Evolutionary conservation across 2,113 vertebrate genomes (phyloP).

Genomic region (Bos javanicus): DNA sequence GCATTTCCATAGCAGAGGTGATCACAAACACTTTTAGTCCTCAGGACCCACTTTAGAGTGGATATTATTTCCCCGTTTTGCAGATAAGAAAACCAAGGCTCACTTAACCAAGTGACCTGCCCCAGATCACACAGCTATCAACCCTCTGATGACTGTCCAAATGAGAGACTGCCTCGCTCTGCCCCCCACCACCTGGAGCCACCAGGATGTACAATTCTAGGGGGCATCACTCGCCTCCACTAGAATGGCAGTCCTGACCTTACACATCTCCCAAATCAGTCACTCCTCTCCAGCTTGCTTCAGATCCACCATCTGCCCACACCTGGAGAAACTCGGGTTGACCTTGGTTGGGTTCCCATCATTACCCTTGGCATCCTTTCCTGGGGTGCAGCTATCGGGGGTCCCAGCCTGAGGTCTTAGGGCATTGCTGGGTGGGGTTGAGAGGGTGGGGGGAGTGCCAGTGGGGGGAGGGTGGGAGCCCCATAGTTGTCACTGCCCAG

Average conservation of each 20-base stretch:
- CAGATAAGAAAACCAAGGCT: neutral
- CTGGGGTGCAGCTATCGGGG: neutral
- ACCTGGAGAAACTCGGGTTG: neutral
- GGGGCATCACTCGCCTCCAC: too few relatives aligned
- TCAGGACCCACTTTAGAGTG: neutral
- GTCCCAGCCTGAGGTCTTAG: neutral
- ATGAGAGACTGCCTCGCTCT: neutral
- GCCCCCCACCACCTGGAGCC: neutral
- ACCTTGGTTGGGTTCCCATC: neutral
- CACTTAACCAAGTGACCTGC: neutral
- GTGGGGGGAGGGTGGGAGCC: neutral
- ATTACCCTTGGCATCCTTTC: neutral
- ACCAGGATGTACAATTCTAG: neutral
- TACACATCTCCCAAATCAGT: fast-evolving
- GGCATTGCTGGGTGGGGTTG: neutral
- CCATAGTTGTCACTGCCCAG: neutral
- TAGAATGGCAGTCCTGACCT: neutral
- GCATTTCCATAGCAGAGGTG: neutral
- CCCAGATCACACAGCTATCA: neutral
- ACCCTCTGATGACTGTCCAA: neutral
- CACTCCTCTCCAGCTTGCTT: neutral
- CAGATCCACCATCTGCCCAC: neutral
- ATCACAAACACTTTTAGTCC: neutral
- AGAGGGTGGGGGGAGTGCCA: neutral
- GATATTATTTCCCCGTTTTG: neutral